Evolutionary conservation across 2,113 vertebrate species (phyloP), one percentile per base, ranked within the genome.

Genomic region (Onychostruthus taczanowskii): DNA sequence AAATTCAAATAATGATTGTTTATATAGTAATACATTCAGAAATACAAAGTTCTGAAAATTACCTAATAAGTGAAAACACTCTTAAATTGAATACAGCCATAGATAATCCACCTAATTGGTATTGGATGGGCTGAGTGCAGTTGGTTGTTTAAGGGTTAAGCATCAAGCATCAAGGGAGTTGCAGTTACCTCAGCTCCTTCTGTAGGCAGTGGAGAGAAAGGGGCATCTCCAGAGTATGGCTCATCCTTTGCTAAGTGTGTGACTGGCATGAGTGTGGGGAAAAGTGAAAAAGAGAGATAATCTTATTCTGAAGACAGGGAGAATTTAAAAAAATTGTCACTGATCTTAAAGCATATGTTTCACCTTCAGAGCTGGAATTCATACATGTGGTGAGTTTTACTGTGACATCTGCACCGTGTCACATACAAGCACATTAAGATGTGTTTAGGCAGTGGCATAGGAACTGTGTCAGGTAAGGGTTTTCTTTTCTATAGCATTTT

Each of bases 1-100:
- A 76, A 68, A 86, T 44, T 13, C 16, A 74, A 55, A 69, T 86
- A 86, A 44, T 50, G 8, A 28, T n/a, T 76, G 17, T 11, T 69
- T 79, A 47, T 67, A 5, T 53, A 35, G 11, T 24, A 80, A 46
- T 35, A 46, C 11, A 53, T 58, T 69, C 0, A 0, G 9, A 86
- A 69, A 13, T 37, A 9, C 41, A 27, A 49, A 68, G 7, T 50
- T 87, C 35, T 52, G 23, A 56, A 67, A 79, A 56, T 84, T 2
- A 39, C 19, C 15, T 39, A 7, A 31, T 47, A 68, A 47, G 19
- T 30, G 43, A 80, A 93, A 62, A 61, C 39, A 88, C 6, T 43
- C 15, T 53, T 43, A 41, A 68, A 76, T 4, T 53, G 24, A 76
- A 39, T 55, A 35, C 27, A 58, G 37, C 21, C 6, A 3, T 15